Evolutionary conservation across 2,113 vertebrate species (phyloP), one percentile per base, ranked within the genome.

Genomic region (Xenopus borealis): DNA sequence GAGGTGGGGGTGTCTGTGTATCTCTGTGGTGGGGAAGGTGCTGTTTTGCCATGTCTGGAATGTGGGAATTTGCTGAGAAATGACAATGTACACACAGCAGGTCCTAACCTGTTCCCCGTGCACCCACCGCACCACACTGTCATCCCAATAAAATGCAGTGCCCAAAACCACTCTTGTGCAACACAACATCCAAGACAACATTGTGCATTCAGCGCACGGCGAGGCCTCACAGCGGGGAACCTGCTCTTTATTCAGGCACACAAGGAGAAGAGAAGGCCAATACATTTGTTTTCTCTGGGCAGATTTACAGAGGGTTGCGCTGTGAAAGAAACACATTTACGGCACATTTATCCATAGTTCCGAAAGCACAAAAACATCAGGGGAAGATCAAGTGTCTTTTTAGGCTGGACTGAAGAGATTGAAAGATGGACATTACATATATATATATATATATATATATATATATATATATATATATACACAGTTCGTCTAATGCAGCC

Each of bases 41-140:
- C 23, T 75, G 72, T 75, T 75, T 62, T 75, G 66, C 73, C 66
- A 20, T 69, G 73, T 69, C 73, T 75, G 73, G 73, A 75, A 75
- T 75, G 66, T 75, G 66, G 73, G 66, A 75, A 75, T 75, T 75
- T 75, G 73, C 73, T 69, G 73, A 59, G 73, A 75, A 75, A 75
- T 75, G n/a, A 69, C 66, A 69, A 45, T 69, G 66, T 69, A 75
- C 73, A 75, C 58, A 75, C 4, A 20, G 44, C 73, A 45, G 67
- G 73, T 45, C 64, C 66, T 10, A 63, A 75, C 73, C 73, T 75
- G 73, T 45, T 62, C 58, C 12, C 16, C 1, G 55, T 9, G 65
- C 55, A 53, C 65, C 72, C 71, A 67, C 65, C 65, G 62, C 19
- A 45, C 20, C 10, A 59, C 20, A 59, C 46, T 30, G 45, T 11